Conservation (phyloP, 1,140 invertebrate genomes). For the Heliconius melpomene region DNA sequence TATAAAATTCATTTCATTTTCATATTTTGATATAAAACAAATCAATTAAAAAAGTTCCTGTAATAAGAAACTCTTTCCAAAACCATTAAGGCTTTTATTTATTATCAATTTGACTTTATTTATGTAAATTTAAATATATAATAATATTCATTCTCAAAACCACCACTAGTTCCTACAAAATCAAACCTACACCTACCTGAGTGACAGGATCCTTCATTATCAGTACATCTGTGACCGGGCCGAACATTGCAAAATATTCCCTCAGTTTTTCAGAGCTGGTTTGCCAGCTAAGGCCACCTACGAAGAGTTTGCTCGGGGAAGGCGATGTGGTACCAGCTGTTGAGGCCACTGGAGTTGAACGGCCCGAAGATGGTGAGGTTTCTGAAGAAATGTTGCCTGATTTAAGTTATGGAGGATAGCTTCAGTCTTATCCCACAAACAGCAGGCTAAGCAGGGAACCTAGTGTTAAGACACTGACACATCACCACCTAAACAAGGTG, state of each 20-base stretch:
- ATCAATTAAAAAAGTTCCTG: neutral
- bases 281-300: constrained; percentile 95
- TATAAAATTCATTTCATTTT: too few relatives aligned
- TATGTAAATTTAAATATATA: neutral
- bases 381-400: constrained; percentile 45
- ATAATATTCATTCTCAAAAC: neutral
- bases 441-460: neutral
- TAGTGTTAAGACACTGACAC: neutral
- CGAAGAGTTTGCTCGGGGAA: constrained; percentile 93
- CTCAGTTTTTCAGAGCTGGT: constrained; percentile 94
- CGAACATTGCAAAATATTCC: constrained; percentile 95
- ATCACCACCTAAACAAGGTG: neutral
- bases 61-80: neutral
- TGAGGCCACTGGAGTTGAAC: constrained; percentile 85
- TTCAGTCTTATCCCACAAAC: too few relatives aligned
- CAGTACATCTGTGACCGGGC: constrained; percentile 94
- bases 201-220: constrained; percentile 97
- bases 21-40: too few relatives aligned
- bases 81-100: neutral
- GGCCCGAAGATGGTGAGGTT: constrained; percentile 84
- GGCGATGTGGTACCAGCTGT: constrained; percentile 83
- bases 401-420: too few relatives aligned
- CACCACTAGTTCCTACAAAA: neutral
- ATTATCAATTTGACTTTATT: too few relatives aligned
- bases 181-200: constrained; percentile 83